Percentiles rank a stretch among this genome's conserved stretches.
These are phyloP conservation scores for Drosophila ambigua DNA, from an alignment of 1,140 invertebrate genomes.

Conservation along the genomic window DNA sequence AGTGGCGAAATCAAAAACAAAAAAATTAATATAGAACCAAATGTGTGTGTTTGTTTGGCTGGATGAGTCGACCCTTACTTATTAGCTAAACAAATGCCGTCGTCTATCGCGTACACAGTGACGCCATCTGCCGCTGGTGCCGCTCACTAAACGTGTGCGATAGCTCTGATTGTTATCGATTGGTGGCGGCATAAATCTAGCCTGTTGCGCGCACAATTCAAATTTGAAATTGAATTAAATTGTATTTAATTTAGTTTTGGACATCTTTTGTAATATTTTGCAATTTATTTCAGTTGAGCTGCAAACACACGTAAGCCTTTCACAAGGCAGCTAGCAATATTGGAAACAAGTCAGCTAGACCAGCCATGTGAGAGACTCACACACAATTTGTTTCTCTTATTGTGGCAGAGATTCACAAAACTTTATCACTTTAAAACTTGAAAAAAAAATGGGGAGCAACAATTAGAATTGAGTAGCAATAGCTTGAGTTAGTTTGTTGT, in stretches of 20 bases:
- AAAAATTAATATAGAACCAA: too few relatives aligned
- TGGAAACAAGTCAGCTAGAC: constrained; percentile 62
- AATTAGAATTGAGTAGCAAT: too few relatives aligned
- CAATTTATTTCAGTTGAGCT: constrained; percentile 37
- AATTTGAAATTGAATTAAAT: not conserved
- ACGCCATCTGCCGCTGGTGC: too few relatives aligned
- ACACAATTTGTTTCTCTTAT: constrained; percentile 49
- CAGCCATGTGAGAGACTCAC: constrained; percentile 78
- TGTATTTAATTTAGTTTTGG: not conserved
- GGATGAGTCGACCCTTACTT: too few relatives aligned
- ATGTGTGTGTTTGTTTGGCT: too few relatives aligned
- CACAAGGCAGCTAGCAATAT: constrained; percentile 83
- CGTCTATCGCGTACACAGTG: too few relatives aligned
- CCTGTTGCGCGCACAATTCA: constrained; percentile 1
- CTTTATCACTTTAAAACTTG: constrained; percentile 2
- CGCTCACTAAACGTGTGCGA: not conserved
- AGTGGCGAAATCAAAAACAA: too few relatives aligned
- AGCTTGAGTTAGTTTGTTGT: not conserved
- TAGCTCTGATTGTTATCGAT: not conserved
- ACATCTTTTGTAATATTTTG: not conserved
- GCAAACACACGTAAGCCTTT: constrained; percentile 82
- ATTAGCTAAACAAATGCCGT: too few relatives aligned
- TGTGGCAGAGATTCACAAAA: not conserved
- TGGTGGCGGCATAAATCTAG: not conserved
- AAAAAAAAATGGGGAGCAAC: constrained; percentile 2